phyloP scores from a whole-genome alignment of 1,140 invertebrate species.

The Brachionus plicatilis region DNA sequence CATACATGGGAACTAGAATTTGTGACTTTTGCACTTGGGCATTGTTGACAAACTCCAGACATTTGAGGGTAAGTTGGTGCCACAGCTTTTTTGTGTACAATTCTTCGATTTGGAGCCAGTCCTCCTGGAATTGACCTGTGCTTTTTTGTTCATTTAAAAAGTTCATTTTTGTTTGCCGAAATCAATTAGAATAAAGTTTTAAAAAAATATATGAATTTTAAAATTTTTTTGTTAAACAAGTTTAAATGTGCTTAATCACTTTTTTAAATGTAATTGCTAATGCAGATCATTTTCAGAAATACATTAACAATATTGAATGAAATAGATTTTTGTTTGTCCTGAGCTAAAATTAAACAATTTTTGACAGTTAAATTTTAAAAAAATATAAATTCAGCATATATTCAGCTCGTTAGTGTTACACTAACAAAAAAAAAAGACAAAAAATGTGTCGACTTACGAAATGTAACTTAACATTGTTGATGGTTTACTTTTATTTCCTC shows the following conservation, averaged over 20 bases:
- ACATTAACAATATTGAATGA: background rate
- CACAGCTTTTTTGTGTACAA: constrained; percentile 62
- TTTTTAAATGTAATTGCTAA: background rate
- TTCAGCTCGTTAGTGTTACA: background rate
- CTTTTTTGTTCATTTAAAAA: constrained; percentile 40
- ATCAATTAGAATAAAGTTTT: background rate
- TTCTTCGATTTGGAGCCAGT: constrained; percentile 30
- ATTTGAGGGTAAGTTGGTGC: constrained; percentile 86
- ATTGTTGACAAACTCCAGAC: constrained; percentile 74
- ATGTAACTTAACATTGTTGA: too few species aligned
- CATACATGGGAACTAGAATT: constrained; percentile 70
- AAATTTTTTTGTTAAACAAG: background rate
- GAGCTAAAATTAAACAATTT: background rate
- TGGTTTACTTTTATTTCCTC: too few species aligned
- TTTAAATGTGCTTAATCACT: constrained; percentile 38
- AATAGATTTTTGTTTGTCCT: background rate
- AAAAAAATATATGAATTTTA: background rate
- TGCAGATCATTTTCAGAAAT: background rate
- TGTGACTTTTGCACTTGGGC: constrained; percentile 70
- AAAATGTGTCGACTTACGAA: background rate
- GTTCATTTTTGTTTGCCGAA: constrained; percentile 10
- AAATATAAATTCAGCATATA: too few species aligned
- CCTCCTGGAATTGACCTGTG: background rate
- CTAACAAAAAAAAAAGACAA: background rate
- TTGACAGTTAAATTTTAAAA: background rate